Conservation (phyloP, 2,888 invertebrate genomes). For the Eupsilia transversa region DNA sequence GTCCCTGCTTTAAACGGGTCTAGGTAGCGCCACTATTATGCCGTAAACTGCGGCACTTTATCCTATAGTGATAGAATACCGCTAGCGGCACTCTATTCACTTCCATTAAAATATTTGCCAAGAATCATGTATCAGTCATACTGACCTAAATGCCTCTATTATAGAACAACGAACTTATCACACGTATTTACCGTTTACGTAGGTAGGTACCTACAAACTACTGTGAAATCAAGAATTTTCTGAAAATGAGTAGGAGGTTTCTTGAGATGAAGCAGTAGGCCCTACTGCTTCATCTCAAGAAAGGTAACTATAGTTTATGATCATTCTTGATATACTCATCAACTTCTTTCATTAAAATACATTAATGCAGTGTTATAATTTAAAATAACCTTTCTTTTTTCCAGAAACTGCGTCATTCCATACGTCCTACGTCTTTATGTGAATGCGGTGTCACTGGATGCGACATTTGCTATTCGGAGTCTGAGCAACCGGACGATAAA, state of each 20-base stretch:
- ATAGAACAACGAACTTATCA: neutral
- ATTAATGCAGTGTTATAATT: slow-evolving; percentile 9
- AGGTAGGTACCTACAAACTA: neutral
- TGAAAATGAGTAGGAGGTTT: neutral
- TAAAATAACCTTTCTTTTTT: slow-evolving; percentile 64
- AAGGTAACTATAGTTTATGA: neutral
- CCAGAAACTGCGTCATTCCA: slow-evolving; percentile 94
- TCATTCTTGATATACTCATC: slow-evolving; percentile 2
- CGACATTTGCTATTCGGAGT: slow-evolving; percentile 90
- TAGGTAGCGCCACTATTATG: too few species aligned
- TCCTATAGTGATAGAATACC: too few species aligned
- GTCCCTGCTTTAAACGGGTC: too few species aligned
- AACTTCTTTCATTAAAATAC: neutral
- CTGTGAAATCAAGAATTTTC: neutral
- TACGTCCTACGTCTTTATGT: slow-evolving; percentile 93
- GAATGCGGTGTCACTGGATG: slow-evolving; percentile 95
- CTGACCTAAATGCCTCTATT: neutral
- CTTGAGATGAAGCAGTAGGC: too few species aligned
- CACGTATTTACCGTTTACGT: neutral
- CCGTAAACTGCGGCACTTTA: too few species aligned
- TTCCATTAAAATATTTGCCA: neutral
- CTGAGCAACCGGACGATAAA: slow-evolving; percentile 86
- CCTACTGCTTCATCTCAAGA: slow-evolving; percentile 4
- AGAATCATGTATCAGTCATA: neutral
- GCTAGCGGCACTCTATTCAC: too few species aligned